Evolutionary conservation across 2,888 invertebrate genomes (phyloP), one percentile per base, ranked within the genome.

Genomic region (Microdon myrmicae): DNA sequence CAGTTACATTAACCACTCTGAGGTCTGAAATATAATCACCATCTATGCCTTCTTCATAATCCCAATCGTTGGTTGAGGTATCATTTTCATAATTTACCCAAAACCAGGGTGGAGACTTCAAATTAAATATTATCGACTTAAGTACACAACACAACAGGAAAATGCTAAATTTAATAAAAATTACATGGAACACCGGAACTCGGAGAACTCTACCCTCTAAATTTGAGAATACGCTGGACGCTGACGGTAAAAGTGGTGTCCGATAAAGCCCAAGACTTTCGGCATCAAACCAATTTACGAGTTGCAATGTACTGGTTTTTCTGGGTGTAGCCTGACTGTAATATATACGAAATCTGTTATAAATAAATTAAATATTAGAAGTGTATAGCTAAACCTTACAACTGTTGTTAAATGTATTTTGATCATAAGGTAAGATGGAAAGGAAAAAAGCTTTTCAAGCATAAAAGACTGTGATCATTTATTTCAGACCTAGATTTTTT

Each of bases 231-330:
- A 89, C 85, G 14, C 82, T 82, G 25, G 82, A 81, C 0, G 85
- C 80, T 1, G 83, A 79, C 0, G 89, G 89, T 28, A 90, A 75
- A 0, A 88, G 82, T 0, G 90, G 90, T 0, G 85, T 85, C 68
- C 84, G 84, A 74, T 87, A 88, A 7, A 90, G 77, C 0, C 85
- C 84, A 44, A 81, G 77, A 32, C 80, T 81, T 29, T 81, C 74
- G 1, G 81, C 83, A 3, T 86, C 83, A 85, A 89, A 90, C 90
- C 90, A 90, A 75, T 90, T 90, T 6, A 90, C 85, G 69, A 89
- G 76, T 2, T 82, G 78, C 26, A 90, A 75, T 68, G 84, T 83
- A 37, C 86, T 84, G 9, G 81, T 77, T 8, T 82, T 83, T 44
- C 85, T 79, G 0, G 89, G 83, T 1, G 82, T 81, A 0, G 86